A percentile compares a stretch with the other conserved stretches of the same genome.
Conservation (phyloP, 2,888 invertebrate genomes). For the Athripsodes cinereus region DNA sequence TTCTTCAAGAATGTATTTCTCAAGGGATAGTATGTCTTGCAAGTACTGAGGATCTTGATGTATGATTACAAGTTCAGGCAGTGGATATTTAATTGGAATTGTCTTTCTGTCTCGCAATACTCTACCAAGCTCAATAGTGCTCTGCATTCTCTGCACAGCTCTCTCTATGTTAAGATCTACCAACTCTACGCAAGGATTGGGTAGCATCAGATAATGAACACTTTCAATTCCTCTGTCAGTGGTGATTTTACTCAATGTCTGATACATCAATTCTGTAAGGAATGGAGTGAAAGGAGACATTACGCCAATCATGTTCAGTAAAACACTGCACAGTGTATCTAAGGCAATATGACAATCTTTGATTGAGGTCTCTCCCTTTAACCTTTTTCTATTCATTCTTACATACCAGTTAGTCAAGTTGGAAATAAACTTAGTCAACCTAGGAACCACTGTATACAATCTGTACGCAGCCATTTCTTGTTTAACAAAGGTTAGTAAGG, state of each 20-base stretch:
- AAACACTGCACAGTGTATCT: conserved; percentile 80
- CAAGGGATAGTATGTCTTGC: conserved; percentile 68
- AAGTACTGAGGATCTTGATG: conserved; percentile 77
- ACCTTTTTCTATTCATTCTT: conserved; percentile 87
- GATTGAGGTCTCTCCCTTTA: conserved; percentile 84
- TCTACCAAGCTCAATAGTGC: conserved; percentile 89
- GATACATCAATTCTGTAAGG: conserved; percentile 92
- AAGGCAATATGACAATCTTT: conserved; percentile 80
- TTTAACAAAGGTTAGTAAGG: conserved; percentile 79
- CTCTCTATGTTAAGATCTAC: conserved; percentile 84
- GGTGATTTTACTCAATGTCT: conserved; percentile 69
- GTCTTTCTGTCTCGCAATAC: conserved; percentile 90
- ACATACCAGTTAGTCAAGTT: conserved; percentile 99
- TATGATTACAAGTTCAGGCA: conserved; percentile 93
- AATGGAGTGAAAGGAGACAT: conserved; percentile 99
- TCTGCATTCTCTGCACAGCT: conserved; percentile 89
- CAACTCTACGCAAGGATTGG: conserved; percentile 61
- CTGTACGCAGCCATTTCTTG: conserved; percentile 93
- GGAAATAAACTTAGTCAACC: conserved; percentile 92
- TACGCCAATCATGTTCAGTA: conserved; percentile 82
- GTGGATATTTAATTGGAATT: conserved; percentile 91
- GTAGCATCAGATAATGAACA: conserved; percentile 89
- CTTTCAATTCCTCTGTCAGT: conserved; percentile 57
- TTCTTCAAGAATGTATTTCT: conserved; percentile 86
- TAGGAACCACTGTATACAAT: conserved; percentile 91